Conservation (phyloP, 2,888 invertebrate genomes). For the Athrips mouffetella region DNA sequence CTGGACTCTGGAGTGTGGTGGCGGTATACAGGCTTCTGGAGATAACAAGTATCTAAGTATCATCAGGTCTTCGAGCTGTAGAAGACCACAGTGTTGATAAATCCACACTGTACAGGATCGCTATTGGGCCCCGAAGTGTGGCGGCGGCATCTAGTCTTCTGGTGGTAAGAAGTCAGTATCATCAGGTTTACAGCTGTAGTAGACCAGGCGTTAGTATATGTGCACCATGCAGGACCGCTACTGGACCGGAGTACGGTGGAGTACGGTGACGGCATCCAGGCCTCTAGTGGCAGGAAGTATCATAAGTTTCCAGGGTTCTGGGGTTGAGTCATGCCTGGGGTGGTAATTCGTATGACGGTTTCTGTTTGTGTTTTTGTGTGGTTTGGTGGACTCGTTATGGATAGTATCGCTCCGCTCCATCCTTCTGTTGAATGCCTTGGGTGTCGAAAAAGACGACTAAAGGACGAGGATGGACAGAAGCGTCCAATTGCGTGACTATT, state of each 20-base stretch:
- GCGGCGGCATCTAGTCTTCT: slow-evolving; percentile 95
- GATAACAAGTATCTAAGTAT: slow-evolving; percentile 86
- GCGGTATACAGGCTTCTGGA: slow-evolving; percentile 95
- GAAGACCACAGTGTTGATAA: slow-evolving; percentile 64
- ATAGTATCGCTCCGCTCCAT: too few species aligned
- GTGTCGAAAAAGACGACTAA: too few species aligned
- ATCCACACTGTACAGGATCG: slow-evolving; percentile 98
- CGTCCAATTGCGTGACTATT: too few species aligned
- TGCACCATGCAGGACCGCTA: slow-evolving; percentile 97
- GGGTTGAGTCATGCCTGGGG: too few species aligned
- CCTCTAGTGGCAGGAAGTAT: slow-evolving; percentile 92
- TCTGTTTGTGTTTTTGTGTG: too few species aligned
- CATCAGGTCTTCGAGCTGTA: not conserved
- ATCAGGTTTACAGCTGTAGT: not conserved
- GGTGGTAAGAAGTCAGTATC: slow-evolving; percentile 87
- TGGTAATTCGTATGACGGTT: too few species aligned
- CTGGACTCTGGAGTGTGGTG: slow-evolving; percentile 89
- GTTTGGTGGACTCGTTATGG: too few species aligned
- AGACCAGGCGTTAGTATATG: slow-evolving; percentile 88
- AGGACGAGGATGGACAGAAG: too few species aligned
- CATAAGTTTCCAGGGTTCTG: too few species aligned
- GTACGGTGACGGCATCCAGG: slow-evolving; percentile 95
- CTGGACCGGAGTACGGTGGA: slow-evolving; percentile 97
- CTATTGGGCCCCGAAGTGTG: slow-evolving; percentile 91
- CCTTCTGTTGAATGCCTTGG: too few species aligned